Evolutionary conservation across 2,888 invertebrate genomes (phyloP).

Genomic region (Himalopsyche tibetana): DNA sequence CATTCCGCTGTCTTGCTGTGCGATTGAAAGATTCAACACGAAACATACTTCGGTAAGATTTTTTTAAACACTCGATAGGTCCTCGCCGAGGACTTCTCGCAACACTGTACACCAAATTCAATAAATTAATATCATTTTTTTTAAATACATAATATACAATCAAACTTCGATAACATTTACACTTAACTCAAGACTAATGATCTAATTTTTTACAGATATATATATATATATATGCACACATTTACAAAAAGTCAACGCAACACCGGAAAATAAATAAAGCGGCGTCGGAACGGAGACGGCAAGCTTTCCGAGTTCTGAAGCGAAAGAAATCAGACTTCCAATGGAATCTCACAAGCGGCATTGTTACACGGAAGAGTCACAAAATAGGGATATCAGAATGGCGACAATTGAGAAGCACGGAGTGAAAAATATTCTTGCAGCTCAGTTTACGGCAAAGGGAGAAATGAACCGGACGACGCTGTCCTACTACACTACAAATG

Average conservation of each 20-base stretch:
- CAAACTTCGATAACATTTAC: constrained; percentile 34
- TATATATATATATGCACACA: constrained; percentile 24
- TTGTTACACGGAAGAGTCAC: neutral
- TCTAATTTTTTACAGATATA: constrained; percentile 4
- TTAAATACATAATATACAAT: constrained; percentile 49
- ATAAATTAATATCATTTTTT: constrained; percentile 51
- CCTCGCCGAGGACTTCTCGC: constrained; percentile 14
- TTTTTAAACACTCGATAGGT: neutral
- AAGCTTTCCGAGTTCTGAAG: neutral
- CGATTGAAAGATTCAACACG: constrained; percentile 26
- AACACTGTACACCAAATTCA: constrained; percentile 56
- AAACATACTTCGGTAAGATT: constrained; percentile 5
- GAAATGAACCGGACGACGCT: neutral
- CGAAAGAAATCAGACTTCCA: neutral
- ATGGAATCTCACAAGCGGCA: neutral
- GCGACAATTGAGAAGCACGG: neutral
- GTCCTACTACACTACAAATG: neutral
- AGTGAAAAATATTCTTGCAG: neutral
- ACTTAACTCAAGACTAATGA: neutral
- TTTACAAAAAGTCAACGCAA: constrained; percentile 29
- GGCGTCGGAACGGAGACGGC: neutral
- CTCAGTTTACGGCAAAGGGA: neutral
- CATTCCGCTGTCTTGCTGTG: neutral
- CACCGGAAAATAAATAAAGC: constrained; percentile 16
- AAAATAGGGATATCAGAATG: neutral